phyloP scores from a whole-genome alignment of 2,888 invertebrate species.

The Capitulum mitella region DNA sequence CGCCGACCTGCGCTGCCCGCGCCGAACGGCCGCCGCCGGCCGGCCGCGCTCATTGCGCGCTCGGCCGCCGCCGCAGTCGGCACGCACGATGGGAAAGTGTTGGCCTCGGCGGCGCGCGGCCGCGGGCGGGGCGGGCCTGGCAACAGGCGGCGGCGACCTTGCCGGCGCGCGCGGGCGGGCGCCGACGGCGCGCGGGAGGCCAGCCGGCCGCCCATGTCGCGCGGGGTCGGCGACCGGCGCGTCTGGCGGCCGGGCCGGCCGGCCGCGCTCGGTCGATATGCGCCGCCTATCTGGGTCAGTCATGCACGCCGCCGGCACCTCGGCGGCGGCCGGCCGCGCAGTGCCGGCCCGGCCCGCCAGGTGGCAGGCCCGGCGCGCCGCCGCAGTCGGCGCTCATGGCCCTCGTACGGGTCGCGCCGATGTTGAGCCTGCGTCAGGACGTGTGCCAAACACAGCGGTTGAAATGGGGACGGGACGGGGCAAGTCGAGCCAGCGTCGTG shows the following conservation, averaged over 20 bases:
- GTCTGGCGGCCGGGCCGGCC: slow-evolving; percentile 3
- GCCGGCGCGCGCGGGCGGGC: neutral
- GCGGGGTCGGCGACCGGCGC: slow-evolving; percentile 5
- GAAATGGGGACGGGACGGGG: neutral
- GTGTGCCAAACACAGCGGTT: too few species aligned
- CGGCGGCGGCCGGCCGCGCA: neutral
- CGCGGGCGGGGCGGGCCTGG: neutral
- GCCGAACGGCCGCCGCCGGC: too few species aligned
- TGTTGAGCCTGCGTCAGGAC: too few species aligned
- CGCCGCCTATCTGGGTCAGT: neutral
- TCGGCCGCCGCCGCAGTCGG: neutral
- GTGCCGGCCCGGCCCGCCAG: neutral
- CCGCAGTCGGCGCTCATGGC: neutral
- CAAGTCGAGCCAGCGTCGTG: neutral
- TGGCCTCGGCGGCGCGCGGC: slow-evolving; percentile 6
- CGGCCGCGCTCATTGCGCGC: neutral
- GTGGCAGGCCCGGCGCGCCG: neutral
- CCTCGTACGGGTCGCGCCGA: neutral
- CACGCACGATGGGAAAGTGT: slow-evolving; percentile 6
- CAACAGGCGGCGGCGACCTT: slow-evolving; percentile 7
- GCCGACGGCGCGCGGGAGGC: neutral
- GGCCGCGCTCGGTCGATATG: neutral
- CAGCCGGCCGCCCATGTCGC: neutral
- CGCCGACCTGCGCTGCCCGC: too few species aligned
- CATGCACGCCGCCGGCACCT: neutral